Conservation (phyloP, 1,140 invertebrate species). For the Diuraphis noxia region DNA sequence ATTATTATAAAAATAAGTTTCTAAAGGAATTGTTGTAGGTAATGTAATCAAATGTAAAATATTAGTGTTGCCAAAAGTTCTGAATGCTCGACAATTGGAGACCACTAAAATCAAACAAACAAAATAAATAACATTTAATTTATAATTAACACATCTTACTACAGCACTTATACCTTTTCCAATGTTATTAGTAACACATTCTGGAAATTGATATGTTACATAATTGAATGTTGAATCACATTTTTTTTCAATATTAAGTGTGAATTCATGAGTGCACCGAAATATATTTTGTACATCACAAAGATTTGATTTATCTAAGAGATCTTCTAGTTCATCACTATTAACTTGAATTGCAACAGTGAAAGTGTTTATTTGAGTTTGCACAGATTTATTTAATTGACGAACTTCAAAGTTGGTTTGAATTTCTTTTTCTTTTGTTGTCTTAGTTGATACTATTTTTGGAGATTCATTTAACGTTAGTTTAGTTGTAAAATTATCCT, state of each 20-base stretch:
- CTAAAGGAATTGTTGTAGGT: conserved; percentile 36
- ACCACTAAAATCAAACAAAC: conserved; percentile 21
- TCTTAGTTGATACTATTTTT: not conserved
- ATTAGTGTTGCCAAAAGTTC: conserved; percentile 45
- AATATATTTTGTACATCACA: conserved; percentile 48
- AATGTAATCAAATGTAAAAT: conserved; percentile 40
- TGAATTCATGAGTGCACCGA: conserved; percentile 37
- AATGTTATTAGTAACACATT: conserved; percentile 24
- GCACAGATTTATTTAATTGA: conserved; percentile 22
- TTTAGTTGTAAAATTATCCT: not conserved
- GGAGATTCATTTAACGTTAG: not conserved
- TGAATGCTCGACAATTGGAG: not conserved
- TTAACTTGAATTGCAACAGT: conserved; percentile 22
- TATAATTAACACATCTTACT: not conserved
- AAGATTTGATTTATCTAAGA: not conserved
- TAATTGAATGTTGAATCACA: conserved; percentile 39
- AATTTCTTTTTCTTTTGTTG: conserved; percentile 21
- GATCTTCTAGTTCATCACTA: conserved; percentile 29
- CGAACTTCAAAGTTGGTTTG: conserved; percentile 13
- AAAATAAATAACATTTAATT: not conserved
- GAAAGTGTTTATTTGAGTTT: not conserved
- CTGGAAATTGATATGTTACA: conserved; percentile 46
- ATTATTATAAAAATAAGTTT: conserved; percentile 40
- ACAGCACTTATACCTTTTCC: conserved; percentile 12
- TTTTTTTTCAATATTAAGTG: conserved; percentile 48